Evolutionary conservation across 2,113 vertebrate species (phyloP).

Genomic region (Craseonycteris thonglongyai): DNA sequence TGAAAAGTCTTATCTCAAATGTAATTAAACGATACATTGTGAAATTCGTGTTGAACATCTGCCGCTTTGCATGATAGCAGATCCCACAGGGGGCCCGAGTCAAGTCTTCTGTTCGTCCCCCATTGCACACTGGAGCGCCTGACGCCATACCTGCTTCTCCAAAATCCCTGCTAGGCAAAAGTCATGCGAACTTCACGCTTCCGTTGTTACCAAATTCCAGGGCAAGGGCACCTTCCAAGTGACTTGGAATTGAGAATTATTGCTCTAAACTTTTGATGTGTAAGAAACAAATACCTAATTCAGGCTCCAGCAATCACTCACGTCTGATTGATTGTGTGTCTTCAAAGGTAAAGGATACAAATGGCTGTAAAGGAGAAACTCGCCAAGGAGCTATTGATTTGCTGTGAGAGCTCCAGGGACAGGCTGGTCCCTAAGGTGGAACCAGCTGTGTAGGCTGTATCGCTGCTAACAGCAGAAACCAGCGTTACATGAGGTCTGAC

Average conservation of each 20-base stretch:
- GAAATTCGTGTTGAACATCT: not conserved
- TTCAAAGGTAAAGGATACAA: slow-evolving; percentile 1
- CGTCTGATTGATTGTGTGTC: slow-evolving; percentile 41
- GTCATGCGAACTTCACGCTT: not conserved
- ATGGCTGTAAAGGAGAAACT: slow-evolving; percentile 19
- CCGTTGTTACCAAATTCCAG: accelerated
- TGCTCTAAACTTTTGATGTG: not conserved
- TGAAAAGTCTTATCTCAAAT: not conserved
- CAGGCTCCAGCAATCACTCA: not conserved
- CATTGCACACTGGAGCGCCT: accelerated
- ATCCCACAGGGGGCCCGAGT: accelerated
- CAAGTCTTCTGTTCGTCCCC: not conserved
- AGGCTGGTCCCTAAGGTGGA: not conserved
- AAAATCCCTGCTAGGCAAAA: not conserved
- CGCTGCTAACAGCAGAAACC: not conserved
- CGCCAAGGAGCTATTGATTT: slow-evolving; percentile 1
- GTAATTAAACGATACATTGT: not conserved
- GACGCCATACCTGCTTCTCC: not conserved
- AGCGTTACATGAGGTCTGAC: no score
- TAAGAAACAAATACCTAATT: slow-evolving; percentile 13
- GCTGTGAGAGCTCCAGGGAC: not conserved
- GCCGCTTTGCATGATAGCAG: not conserved
- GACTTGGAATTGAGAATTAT: not conserved
- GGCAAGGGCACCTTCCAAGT: not conserved
- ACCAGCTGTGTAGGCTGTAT: accelerated